Evolutionary conservation across 2,888 invertebrate species (phyloP), one percentile per base, ranked within the genome.

Genomic region (Incurvaria masculella): DNA sequence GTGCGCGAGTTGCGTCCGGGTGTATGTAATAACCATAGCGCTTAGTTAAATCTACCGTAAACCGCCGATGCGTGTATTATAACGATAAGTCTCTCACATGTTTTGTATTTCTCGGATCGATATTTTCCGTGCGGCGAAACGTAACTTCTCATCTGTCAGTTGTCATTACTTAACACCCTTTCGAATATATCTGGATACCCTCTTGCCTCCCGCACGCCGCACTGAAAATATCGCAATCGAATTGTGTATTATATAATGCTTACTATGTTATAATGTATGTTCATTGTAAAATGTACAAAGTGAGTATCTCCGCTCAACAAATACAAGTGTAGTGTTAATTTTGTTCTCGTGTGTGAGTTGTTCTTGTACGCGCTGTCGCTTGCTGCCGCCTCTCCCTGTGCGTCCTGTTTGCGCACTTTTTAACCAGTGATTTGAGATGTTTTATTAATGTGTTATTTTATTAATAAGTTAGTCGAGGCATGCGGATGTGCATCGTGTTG

Each of bases 201-300:
- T 11, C 14, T 11, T 3, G 33, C 11, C 3, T n/a, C 33, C 33
- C 33, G 33, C 33, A 14, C 33, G 33, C 33, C 33, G 33, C 33
- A 33, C 33, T 8, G 33, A 4, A 14, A 33, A n/a, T 33, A 11
- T 33, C 33, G 33, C 33, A 23, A 23, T n/a, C 33, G 33, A 33
- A 4, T 33, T 3, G 8, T 14, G 33, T 18, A 23, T 23, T 23
- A 39, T 39, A 44, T 39, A n/a, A 44, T 39, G 47, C 47, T 47
- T 47, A 47, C 47, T 21, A 47, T 21, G 20, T 16, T 48, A 65
- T 63, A 65, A 63, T 65, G 64, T 69, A 68, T 69, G 61, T 65
- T 66, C 61, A 67, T 69, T 26, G 68, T 73, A 72, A 70, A 71
- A 69, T 76, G 78, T 76, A 76, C 76, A 76, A 76, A 76, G 70